phyloP scores from a whole-genome alignment of 37 sponge, comb jelly and placozoan species.

The Beroe forskalii region DNA sequence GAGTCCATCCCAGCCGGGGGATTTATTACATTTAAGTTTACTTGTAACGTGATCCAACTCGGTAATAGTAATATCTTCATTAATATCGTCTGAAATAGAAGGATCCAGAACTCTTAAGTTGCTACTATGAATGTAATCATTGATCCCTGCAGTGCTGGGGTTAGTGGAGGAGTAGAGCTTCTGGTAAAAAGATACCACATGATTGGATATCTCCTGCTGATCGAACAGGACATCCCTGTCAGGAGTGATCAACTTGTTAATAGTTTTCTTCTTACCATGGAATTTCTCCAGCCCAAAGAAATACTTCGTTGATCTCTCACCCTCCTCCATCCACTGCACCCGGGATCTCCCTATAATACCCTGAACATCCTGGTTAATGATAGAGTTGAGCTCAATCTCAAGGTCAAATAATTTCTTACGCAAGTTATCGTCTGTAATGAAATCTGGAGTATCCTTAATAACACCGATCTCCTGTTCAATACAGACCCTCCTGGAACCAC shows the following conservation, averaged over 20 bases:
- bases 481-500: no score
- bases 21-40: neutral
- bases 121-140: neutral
- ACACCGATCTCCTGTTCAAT: no score
- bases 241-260: neutral
- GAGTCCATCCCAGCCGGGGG: no score
- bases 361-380: neutral
- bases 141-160: no score
- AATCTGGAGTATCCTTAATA: no score
- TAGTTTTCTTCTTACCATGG: no score
- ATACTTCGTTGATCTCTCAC: neutral
- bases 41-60: neutral
- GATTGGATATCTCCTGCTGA: neutral
- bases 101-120: neutral
- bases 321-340: neutral
- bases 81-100: neutral
- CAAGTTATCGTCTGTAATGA: neutral
- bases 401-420: neutral
- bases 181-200: neutral
- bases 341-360: neutral
- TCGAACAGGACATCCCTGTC: neutral
- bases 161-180: neutral
- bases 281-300: no score
- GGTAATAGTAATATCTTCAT: neutral
- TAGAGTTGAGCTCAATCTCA: neutral